Evolutionary conservation across 2,113 vertebrate genomes (phyloP), one percentile per base, ranked within the genome.

Genomic region (Miniopterus natalensis): DNA sequence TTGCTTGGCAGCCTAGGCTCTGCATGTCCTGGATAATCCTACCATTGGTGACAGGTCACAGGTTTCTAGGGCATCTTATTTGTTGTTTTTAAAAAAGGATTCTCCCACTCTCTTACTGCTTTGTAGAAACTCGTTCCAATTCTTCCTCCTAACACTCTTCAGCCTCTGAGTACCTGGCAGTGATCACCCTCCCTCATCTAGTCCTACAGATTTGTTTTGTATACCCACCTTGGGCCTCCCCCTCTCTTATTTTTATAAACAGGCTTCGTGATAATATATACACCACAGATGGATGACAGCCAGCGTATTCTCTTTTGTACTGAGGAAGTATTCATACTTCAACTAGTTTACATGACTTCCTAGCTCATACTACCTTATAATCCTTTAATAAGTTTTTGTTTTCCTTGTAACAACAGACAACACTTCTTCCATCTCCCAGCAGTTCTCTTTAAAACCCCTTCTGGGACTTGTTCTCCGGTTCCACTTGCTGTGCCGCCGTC

Each of bases 291-390:
- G 96, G 96, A 87, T n/a, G 74, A 92, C 94, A 95, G 94, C 85
- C 83, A 93, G 59, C 63, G 15, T 79, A 15, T 71, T 55, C 75
- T 96, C 96, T 59, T 74, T 57, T 47, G 74, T 59, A 66, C 65
- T 18, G 31, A 88, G 40, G 59, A 97, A 94, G 77, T 93, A 88
- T 97, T 97, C 90, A 29, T 96, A 95, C 96, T 96, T 97, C 93
- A 95, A 13, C 88, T 93, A 57, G n/a, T 98, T 97, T 89, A 92
- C 95, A 77, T 17, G 14, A 83, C n/a, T 95, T 68, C 47, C 36
- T 74, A 91, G 66, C 1, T 1, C 55, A 40, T 79, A 83, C 87
- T 97, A 61, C 91, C 94, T 97, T 80, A 45, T 83, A 78, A 88
- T 97, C 47, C 57, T 71, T 86, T 90, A 95, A 42, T 89, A 66